phyloP scores from a whole-genome alignment of 2,797 vertebrate genomes.

The Paratrypauchen microcephalus region DNA sequence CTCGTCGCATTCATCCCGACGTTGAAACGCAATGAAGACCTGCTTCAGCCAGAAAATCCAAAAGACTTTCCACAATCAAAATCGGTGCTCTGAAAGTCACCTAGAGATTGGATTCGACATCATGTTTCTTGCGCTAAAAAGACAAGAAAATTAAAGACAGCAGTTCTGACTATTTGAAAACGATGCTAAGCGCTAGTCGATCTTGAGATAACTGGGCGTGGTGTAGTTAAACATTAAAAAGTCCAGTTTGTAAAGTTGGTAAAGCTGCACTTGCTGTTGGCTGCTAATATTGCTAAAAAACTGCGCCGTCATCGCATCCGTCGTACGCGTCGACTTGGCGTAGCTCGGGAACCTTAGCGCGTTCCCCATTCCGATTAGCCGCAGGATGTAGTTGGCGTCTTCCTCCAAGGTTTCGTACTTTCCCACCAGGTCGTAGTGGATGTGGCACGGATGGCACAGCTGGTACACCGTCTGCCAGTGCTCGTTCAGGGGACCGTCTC shows the following conservation, averaged over 20 bases:
- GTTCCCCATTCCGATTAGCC: conserved; percentile 84
- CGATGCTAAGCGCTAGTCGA: conserved; percentile 77
- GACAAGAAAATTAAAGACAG: conserved; percentile 24
- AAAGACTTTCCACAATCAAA: conserved; percentile 34
- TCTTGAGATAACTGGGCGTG: conserved; percentile 91
- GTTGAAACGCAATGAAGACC: conserved; percentile 63
- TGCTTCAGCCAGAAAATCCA: conserved; percentile 56
- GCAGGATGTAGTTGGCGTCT: conserved; percentile 90
- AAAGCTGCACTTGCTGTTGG: conserved; percentile 88
- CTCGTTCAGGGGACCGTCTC: conserved; percentile 94
- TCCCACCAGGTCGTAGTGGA: conserved; percentile 95
- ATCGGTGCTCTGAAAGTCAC: conserved; percentile 21
- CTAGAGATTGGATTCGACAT: conserved; percentile 22
- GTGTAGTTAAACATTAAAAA: conserved; percentile 99
- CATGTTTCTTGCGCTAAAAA: conserved; percentile 13
- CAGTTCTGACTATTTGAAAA: conserved; percentile 33
- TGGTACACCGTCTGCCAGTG: conserved; percentile 97
- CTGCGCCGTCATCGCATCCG: conserved; percentile 94
- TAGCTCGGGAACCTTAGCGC: conserved; percentile 92
- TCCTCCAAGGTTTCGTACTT: conserved; percentile 97
- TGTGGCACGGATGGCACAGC: conserved; percentile 96
- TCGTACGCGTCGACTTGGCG: conserved; percentile 97
- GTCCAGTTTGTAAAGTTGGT: conserved; percentile 96
- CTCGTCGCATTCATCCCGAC: conserved; percentile 25
- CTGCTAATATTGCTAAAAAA: conserved; percentile 98